phyloP scores from a whole-genome alignment of 2,888 invertebrate species.

The Therioaphis trifolii region DNA sequence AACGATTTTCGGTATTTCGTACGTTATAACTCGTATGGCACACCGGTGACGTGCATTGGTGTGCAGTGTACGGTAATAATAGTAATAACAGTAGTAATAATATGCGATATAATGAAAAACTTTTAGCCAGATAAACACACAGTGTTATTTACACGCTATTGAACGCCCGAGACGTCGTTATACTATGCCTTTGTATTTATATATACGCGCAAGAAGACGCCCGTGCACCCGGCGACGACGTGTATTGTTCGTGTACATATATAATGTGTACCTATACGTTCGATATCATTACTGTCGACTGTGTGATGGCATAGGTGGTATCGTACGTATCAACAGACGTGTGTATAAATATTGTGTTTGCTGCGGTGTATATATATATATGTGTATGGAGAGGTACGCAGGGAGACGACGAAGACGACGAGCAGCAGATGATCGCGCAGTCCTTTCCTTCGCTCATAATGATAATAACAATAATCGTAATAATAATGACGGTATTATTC shows the following conservation, averaged over 20 bases:
- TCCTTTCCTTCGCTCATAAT: constrained; percentile 20
- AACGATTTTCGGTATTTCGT: constrained; percentile 18
- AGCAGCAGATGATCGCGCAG: constrained; percentile 17
- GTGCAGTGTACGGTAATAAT: neutral
- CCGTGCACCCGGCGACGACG: constrained; percentile 40
- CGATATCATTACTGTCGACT: neutral
- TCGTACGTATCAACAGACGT: neutral
- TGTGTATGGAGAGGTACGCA: neutral
- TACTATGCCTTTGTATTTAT: neutral
- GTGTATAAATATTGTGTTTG: neutral
- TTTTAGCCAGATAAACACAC: constrained; percentile 38
- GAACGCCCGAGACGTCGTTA: constrained; percentile 37
- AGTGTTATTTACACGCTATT: constrained; percentile 49
- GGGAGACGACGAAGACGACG: neutral
- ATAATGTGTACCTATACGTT: too few species aligned
- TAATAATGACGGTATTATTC: constrained; percentile 39
- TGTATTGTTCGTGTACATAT: neutral
- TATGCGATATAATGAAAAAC: constrained; percentile 1
- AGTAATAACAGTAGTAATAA: neutral
- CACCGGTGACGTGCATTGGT: neutral
- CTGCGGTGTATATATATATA: neutral
- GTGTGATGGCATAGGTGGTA: too few species aligned
- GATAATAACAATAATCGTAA: constrained; percentile 22
- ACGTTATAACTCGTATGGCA: too few species aligned
- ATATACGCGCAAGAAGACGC: neutral